Evolutionary conservation across 2,888 invertebrate species (phyloP).

Genomic region (Epistrophe eligans): DNA sequence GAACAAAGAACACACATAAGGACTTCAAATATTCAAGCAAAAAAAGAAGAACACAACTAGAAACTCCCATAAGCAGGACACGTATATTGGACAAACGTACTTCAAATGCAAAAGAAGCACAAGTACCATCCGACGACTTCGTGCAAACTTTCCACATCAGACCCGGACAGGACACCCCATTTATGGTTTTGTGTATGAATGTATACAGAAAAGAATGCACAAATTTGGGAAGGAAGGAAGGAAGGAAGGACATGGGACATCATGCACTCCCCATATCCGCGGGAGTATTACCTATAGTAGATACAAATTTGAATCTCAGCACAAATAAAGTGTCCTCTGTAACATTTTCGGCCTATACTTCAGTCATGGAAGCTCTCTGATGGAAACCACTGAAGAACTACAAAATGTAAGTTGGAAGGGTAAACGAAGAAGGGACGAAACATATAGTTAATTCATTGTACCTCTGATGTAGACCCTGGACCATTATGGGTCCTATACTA

Average conservation of each 20-base stretch:
- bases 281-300: neutral
- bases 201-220: slow-evolving; percentile 32
- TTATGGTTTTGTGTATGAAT: neutral
- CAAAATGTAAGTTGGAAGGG: neutral
- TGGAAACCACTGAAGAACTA: slow-evolving; percentile 45
- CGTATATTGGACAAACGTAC: slow-evolving; percentile 31
- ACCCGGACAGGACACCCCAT: neutral
- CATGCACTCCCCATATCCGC: slow-evolving; percentile 18
- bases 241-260: slow-evolving; percentile 34
- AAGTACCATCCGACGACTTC: neutral
- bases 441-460: slow-evolving; percentile 68
- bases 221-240: slow-evolving; percentile 31
- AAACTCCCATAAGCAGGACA: slow-evolving; percentile 28
- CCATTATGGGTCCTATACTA: neutral
- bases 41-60: neutral
- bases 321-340: slow-evolving; percentile 65
- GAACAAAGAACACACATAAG: slow-evolving; percentile 60
- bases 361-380: slow-evolving; percentile 3
- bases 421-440: neutral
- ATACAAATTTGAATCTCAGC: slow-evolving; percentile 52
- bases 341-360: slow-evolving; percentile 57
- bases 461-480: slow-evolving; percentile 41
- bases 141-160: neutral
- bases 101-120: slow-evolving; percentile 47
- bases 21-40: slow-evolving; percentile 25